Evolutionary conservation across 2,888 invertebrate species (phyloP).

Genomic region (Hedychridium roseum): DNA sequence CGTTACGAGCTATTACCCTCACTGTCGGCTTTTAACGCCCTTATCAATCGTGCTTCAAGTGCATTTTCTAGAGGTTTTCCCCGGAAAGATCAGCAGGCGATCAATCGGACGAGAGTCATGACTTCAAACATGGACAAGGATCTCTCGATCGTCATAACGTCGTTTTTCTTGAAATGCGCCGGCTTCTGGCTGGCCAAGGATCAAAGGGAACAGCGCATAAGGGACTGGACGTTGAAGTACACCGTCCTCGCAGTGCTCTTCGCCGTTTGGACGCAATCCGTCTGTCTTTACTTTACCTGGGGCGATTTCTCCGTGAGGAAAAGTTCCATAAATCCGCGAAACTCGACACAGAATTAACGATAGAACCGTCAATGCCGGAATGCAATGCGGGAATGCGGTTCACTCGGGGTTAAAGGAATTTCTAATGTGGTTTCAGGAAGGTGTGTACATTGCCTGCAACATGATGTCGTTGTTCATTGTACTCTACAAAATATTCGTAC

Average conservation of each 20-base stretch:
- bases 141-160: constrained; percentile 25
- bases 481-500: constrained; percentile 20
- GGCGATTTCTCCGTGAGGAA: constrained; percentile 33
- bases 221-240: constrained; percentile 22
- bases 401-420: too few relatives aligned
- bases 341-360: too few relatives aligned
- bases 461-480: constrained; percentile 23
- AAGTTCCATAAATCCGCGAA: too few relatives aligned
- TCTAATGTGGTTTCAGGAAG: constrained; percentile 13
- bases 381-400: too few relatives aligned
- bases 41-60: too few relatives aligned
- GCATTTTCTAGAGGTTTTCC: too few relatives aligned
- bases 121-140: too few relatives aligned
- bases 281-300: constrained; percentile 24
- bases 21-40: too few relatives aligned
- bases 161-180: constrained; percentile 26
- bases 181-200: constrained; percentile 29
- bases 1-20: too few relatives aligned
- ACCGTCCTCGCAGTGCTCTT: constrained; percentile 19
- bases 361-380: too few relatives aligned
- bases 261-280: constrained; percentile 11
- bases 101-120: too few relatives aligned
- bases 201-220: constrained; percentile 14
- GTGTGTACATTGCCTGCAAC: constrained; percentile 23
- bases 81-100: too few relatives aligned